Conservation (phyloP, 2,797 vertebrate species). For the Epinephelus awoara region DNA sequence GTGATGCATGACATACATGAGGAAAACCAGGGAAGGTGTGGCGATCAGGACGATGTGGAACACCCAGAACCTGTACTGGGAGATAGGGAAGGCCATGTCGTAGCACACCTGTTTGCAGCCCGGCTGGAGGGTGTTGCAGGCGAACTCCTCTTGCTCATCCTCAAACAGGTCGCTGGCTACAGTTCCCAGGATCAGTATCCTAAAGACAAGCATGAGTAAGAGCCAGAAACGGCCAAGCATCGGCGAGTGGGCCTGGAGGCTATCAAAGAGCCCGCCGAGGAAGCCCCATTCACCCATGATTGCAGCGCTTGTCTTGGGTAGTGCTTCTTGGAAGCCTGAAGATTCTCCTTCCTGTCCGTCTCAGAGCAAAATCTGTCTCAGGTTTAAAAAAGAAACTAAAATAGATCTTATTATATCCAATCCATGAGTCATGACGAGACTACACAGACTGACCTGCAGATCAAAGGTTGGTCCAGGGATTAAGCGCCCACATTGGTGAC, state of each 20-base stretch:
- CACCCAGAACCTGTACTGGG: conserved; percentile 97
- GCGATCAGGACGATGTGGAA: conserved; percentile 95
- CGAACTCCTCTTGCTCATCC: conserved; percentile 94
- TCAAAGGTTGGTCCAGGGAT: conserved; percentile 15
- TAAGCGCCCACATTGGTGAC: background rate
- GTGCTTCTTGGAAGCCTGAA: background rate
- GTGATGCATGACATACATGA: conserved; percentile 91
- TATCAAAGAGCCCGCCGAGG: conserved; percentile 87
- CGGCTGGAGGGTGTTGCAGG: conserved; percentile 94
- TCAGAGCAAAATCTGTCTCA: background rate
- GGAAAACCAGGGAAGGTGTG: conserved; percentile 90
- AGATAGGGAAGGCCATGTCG: conserved; percentile 93
- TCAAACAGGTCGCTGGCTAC: conserved; percentile 94
- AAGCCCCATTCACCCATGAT: conserved; percentile 93
- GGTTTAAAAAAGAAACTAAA: conserved; percentile 32
- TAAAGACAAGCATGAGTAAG: conserved; percentile 93
- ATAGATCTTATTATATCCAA: background rate
- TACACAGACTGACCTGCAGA: background rate
- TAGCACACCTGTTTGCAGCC: conserved; percentile 96
- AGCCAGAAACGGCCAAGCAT: conserved; percentile 96
- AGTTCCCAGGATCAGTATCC: conserved; percentile 93
- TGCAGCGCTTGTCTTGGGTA: background rate
- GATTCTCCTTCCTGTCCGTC: background rate
- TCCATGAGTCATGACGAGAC: background rate
- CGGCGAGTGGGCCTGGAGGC: conserved; percentile 90